phyloP scores from a whole-genome alignment of 2,888 invertebrate species.

The Galeruca laticollis region DNA sequence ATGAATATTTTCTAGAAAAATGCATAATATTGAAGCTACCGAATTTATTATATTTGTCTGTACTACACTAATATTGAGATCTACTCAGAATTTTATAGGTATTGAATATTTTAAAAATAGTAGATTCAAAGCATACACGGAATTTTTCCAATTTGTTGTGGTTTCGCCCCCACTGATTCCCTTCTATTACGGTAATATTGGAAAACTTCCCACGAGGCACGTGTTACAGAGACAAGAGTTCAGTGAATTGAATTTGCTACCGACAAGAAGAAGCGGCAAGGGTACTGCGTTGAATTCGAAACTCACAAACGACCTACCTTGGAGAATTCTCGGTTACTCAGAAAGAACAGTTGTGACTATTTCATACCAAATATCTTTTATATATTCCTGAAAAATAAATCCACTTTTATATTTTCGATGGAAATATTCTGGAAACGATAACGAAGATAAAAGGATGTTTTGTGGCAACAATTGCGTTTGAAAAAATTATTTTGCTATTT shows the following conservation, averaged over 20 bases:
- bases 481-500: too few relatives aligned
- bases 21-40: too few relatives aligned
- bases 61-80: too few relatives aligned
- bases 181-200: conserved; percentile 26
- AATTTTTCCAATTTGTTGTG: neutral
- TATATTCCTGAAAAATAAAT: too few relatives aligned
- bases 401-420: neutral
- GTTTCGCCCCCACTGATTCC: conserved; percentile 7
- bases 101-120: neutral
- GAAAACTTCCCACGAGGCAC: conserved; percentile 40
- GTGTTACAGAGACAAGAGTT: conserved; percentile 40
- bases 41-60: too few relatives aligned
- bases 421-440: neutral
- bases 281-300: conserved; percentile 33
- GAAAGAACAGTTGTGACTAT: conserved; percentile 25
- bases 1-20: too few relatives aligned
- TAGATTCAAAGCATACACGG: neutral
- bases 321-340: conserved; percentile 18
- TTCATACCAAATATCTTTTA: conserved; percentile 23
- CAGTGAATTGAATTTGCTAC: conserved; percentile 40
- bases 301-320: conserved; percentile 32
- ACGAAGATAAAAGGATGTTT: too few relatives aligned
- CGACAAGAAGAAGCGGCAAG: conserved; percentile 25
- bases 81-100: neutral
- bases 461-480: too few relatives aligned